Percentiles rank a stretch among this genome's conserved stretches.
Evolutionary conservation across 2,888 invertebrate genomes (phyloP).

Genomic region (Germaria angustata): DNA sequence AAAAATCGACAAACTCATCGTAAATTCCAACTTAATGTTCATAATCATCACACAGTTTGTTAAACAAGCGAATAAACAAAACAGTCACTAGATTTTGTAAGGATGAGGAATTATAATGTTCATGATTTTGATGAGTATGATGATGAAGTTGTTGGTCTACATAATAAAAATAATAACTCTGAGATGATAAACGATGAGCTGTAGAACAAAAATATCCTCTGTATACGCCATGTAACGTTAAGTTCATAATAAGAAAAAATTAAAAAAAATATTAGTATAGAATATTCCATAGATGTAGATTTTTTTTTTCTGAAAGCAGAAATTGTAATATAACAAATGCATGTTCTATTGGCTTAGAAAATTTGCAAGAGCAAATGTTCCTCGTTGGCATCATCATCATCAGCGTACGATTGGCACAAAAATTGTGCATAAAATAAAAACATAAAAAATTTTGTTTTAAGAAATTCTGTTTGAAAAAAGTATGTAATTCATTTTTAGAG

Average conservation of each 20-base stretch:
- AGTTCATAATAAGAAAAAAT: not conserved
- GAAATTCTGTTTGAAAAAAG: not conserved
- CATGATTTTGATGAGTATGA: not conserved
- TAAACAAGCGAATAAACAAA: constrained; percentile 24
- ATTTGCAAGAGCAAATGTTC: not conserved
- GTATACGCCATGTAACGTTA: constrained; percentile 30
- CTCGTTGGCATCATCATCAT: not conserved
- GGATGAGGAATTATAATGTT: no score
- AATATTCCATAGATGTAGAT: not conserved
- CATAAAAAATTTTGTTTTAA: no score
- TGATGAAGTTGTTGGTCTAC: constrained; percentile 40
- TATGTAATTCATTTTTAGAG: not conserved
- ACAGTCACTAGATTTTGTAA: constrained; percentile 21
- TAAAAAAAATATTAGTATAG: not conserved
- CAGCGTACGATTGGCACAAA: not conserved
- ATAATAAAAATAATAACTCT: constrained; percentile 42
- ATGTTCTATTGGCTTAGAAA: constrained; percentile 9
- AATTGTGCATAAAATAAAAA: not conserved
- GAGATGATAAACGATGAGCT: constrained; percentile 34
- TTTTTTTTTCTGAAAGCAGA: not conserved
- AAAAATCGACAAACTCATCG: constrained; percentile 29
- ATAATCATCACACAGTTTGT: constrained; percentile 27
- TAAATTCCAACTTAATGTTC: constrained; percentile 26
- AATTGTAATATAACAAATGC: not conserved
- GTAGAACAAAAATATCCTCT: constrained; percentile 22